These are phyloP conservation scores for Drepanosiphum platanoidis DNA, from an alignment of 2,888 invertebrate species.

Conservation along the genomic window DNA sequence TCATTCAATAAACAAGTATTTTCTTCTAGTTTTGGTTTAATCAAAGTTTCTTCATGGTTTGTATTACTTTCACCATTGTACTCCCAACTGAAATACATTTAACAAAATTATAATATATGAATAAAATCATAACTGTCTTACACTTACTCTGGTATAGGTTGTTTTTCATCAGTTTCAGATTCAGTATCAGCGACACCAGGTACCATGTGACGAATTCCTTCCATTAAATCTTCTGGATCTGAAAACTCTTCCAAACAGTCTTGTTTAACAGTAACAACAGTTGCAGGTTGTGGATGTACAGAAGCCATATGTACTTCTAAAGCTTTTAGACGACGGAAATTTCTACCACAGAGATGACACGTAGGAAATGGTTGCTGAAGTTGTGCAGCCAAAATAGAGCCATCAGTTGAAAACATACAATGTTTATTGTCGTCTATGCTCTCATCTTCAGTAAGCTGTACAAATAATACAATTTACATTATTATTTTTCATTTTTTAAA, in stretches of 20 bases:
- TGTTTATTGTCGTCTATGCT: conserved; percentile 47
- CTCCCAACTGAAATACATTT: conserved; percentile 43
- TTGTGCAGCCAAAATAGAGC: conserved; percentile 44
- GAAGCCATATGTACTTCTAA: conserved; percentile 74
- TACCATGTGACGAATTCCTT: conserved; percentile 82
- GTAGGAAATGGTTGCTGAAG: conserved; percentile 62
- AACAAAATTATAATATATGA: neutral
- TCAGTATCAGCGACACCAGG: conserved; percentile 64
- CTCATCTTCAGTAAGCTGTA: conserved; percentile 51
- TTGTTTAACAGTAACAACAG: conserved; percentile 65
- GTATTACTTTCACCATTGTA: conserved; percentile 53
- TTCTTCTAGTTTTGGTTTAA: conserved; percentile 40
- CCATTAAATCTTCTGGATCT: conserved; percentile 87
- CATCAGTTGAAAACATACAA: conserved; percentile 60
- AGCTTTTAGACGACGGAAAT: conserved; percentile 74
- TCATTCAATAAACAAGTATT: conserved; percentile 47
- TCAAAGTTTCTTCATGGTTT: conserved; percentile 37
- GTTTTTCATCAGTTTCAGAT: conserved; percentile 62
- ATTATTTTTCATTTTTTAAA: neutral
- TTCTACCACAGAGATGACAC: conserved; percentile 69
- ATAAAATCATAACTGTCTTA: neutral
- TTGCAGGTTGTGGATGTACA: conserved; percentile 68
- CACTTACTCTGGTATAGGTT: conserved; percentile 47
- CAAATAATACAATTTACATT: neutral
- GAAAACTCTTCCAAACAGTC: conserved; percentile 81